Base-by-base conservation (phyloP, 2,113 vertebrate species). In the Dolichallabes microphthalmus region DNA sequence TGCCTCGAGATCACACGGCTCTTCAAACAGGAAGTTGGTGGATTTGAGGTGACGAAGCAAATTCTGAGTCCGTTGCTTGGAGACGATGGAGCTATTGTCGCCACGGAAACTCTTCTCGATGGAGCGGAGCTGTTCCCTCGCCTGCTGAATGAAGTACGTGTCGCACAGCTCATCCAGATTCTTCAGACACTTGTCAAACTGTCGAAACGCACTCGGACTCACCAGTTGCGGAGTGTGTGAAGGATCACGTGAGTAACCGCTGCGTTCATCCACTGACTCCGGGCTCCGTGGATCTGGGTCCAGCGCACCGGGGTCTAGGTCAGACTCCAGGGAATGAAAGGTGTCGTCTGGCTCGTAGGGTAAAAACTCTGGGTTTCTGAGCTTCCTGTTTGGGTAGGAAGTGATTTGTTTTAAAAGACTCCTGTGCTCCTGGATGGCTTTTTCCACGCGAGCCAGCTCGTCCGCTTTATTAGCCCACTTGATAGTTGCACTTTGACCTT, bases 361-460 rank as follows among this genome's bases (percentile, higher is more conserved):
- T 81, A 95, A 93, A 87, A 96, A 96, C 77, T 96, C 94, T 0
- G 96, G 93, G 19, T 92, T 92, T 89, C 95, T 96, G 82, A 95
- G 77, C 91, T 97, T 97, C 89, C 96, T 95, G 85, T 96, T 96
- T 15, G 96, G 97, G 88, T 98, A 99, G 0, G 95, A 97, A 10
- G 95, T 93, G 83, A 99, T 96, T 90, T 99, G 98, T 66, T 94
- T 97, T 66, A 99, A 91, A 79, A 99, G 93, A 53, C 97, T 96
- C 82, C 95, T 95, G 88, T 98, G 96, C 66, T 95, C 97, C 0
- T 93, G 94, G 85, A 99, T 98, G 0, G 94, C 96, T 52, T 93
- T 96, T 84, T 98, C 96, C 32, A 99, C 95, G 0, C 94, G 96
- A 61, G 96, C 96, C 55, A 98, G 91, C 82, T 98, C 96, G 0